Evolutionary conservation across 92 coral and sea anemone genomes (phyloP).

Genomic region (Hydrozoanthus gracilis): DNA sequence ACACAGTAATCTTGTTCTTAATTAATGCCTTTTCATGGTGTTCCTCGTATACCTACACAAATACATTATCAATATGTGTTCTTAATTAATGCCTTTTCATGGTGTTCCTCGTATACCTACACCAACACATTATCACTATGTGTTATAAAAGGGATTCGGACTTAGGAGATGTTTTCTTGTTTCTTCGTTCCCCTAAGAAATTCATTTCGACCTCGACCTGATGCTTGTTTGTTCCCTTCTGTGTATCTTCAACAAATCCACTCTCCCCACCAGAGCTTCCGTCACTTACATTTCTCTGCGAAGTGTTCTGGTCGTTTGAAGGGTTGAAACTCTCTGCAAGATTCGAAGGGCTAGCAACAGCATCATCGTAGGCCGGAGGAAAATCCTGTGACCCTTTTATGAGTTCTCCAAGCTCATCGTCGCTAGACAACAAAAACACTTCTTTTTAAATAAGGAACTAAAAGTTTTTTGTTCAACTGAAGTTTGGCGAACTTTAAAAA

Average conservation of each 20-base stretch:
- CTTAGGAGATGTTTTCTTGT: background rate
- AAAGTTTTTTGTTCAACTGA: background rate
- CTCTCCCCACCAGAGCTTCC: conserved; percentile 20
- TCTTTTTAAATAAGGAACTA: background rate
- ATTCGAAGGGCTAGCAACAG: background rate
- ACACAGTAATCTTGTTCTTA: too few species aligned
- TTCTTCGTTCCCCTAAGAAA: background rate
- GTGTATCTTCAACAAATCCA: conserved; percentile 18
- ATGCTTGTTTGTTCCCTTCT: conserved; percentile 1
- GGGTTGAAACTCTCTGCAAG: background rate
- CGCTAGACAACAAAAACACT: background rate
- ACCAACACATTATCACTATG: too few species aligned
- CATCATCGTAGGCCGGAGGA: conserved; percentile 3
- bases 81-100: too few species aligned
- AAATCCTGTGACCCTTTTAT: background rate
- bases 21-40: too few species aligned
- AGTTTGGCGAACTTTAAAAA: background rate
- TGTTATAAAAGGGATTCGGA: background rate
- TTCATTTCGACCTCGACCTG: conserved; percentile 30
- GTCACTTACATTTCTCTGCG: background rate
- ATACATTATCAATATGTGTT: background rate
- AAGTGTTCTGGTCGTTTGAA: background rate
- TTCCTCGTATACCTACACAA: too few species aligned
- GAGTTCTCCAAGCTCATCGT: conserved; percentile 10
- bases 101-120: too few species aligned